Evolutionary conservation across 2,888 invertebrate genomes (phyloP), one percentile per base, ranked within the genome.

Genomic region (Agapetus fuscipes): DNA sequence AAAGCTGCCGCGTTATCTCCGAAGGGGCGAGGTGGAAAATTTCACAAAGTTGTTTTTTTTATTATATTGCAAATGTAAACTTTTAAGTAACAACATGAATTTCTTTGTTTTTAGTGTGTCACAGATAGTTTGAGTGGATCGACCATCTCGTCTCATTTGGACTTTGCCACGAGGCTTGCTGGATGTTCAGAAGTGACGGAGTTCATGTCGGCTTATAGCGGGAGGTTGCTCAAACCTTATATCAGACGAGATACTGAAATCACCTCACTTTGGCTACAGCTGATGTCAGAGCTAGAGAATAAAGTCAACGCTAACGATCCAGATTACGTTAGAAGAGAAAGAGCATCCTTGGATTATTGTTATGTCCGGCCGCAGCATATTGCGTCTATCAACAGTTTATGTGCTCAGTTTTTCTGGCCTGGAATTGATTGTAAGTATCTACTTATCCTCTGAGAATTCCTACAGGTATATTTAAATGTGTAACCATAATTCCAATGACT

Each of bases 281-380:
- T 91, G 31, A 74, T 78, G 55, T 70, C 78, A 28, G 81, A 87
- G 54, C 62, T 81, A 46, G 66, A 71, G 33, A 55, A 56, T 27
- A 72, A 61, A 54, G 72, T 70, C 0, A 71, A 78, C 57, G 67
- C 64, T 53, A 57, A 53, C 13, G 51, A 56, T 51, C 45, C 48
- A 13, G 43, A 45, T 10, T 57, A 51, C 3, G 57, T 57, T 1
- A 59, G 49, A 54, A 39, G 66, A 66, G 66, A 51, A 3, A 64
- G 66, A 38, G 72, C 74, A 2, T 69, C 85, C 1, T 70, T 94
- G 9, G 89, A 91, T 64, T 94, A 82, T 62, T 84, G 83, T 49
- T 93, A 93, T 58, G 80, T 94, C 12, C 75, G 83, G 26, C 86
- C 90, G 1, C 83, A 89, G 53, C 90, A 91, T 58, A 81, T 94